phyloP scores from a whole-genome alignment of 1,140 invertebrate species.

The Bombus waltoni region DNA sequence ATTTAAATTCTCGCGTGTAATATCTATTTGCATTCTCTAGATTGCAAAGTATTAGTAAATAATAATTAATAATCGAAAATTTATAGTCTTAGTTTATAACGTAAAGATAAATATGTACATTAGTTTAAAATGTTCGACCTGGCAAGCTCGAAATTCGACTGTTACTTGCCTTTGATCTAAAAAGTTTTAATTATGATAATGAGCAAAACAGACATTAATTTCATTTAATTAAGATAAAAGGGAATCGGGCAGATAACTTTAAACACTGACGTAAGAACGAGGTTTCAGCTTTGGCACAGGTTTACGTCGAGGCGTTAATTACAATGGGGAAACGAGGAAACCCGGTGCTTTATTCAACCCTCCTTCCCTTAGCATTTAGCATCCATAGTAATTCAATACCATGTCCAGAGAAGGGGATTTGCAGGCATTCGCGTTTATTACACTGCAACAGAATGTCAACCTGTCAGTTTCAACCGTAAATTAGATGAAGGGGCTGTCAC shows the following conservation, averaged over 20 bases:
- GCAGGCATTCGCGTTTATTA: background rate
- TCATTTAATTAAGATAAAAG: conserved; percentile 13
- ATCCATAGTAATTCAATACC: conserved; percentile 1
- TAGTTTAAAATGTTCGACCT: background rate
- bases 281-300: background rate
- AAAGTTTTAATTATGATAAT: background rate
- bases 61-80: too few species aligned
- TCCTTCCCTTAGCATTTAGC: background rate
- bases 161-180: background rate
- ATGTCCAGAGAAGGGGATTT: background rate
- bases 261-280: background rate
- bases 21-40: too few species aligned
- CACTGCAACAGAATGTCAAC: background rate
- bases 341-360: background rate
- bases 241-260: background rate
- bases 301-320: background rate
- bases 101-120: background rate
- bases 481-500: background rate
- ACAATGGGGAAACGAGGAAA: background rate
- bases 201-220: background rate
- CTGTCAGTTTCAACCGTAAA: conserved; percentile 1
- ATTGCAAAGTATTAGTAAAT: too few species aligned
- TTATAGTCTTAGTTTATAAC: too few species aligned
- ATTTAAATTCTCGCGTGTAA: too few species aligned
- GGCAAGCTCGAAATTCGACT: background rate